Base-by-base conservation (phyloP, 2,797 vertebrate species). In the Spondyliosoma cantharus region DNA sequence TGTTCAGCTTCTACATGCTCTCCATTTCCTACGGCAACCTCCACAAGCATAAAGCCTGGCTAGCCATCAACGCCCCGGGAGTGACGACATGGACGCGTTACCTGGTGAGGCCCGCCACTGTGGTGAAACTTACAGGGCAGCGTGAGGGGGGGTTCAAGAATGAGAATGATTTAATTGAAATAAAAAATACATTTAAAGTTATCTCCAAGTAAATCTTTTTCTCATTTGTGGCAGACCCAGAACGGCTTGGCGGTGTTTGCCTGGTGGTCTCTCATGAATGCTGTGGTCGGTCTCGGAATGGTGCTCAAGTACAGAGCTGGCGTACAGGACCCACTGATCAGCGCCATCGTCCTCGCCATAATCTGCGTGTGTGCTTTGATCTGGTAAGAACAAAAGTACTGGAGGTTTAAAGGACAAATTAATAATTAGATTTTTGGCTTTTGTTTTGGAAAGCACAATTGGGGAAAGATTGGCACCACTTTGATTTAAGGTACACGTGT, bases 191-290 rank as follows among this genome's bases (percentile, higher is more conserved):
- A 20, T 54, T 49, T 15, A 9, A 24, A 45, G 9, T 1, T 27
- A 4, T 62, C 17, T 48, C 37, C 3, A 9, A 20, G 29, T 63
- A 9, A 45, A 71, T 24, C 8, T 19, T 22, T 22, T 81, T 1
- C n/a, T 73, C 0, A 6, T 67, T 61, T 53, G 46, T 57, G 15
- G 1, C 74, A 95, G 94, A 90, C 84, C 37, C 94, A 95, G 81
- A 95, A 94, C 7, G 92, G 93, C 32, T 46, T 95, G 70, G 93
- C 92, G 9, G 24, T 76, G 48, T 95, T 93, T 69, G 86, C 90
- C 53, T 92, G 92, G 82, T 95, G 92, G 94, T 86, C 89, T 50
- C 83, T 93, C 1, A 4, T 93, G 69, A 87, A 93, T 12, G 84
- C 92, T 45, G 14, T 87, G 43, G n/a, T 93, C 24, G 82, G 74